Evolutionary conservation across 92 coral and sea anemone species (phyloP).

Genomic region (Isaurus tuberculatus): DNA sequence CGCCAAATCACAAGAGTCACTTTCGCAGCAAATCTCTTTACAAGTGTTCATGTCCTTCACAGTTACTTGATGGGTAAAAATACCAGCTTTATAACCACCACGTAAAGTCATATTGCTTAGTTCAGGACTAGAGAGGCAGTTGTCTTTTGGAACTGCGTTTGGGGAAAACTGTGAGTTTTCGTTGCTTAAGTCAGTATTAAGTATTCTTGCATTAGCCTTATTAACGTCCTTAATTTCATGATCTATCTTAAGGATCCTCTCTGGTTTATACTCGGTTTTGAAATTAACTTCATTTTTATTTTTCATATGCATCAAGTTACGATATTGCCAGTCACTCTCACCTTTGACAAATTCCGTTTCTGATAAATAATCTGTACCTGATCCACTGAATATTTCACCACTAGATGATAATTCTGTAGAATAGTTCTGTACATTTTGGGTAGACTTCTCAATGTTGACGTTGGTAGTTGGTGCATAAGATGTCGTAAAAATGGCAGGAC

Average conservation of each 20-base stretch:
- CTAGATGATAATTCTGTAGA: background rate
- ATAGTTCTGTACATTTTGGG: background rate
- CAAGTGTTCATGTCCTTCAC: conserved; percentile 85
- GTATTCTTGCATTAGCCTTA: background rate
- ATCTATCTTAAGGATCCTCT: background rate
- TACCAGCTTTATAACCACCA: conserved; percentile 83
- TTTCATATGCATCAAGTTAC: background rate
- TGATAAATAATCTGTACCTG: background rate
- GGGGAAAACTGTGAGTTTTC: background rate
- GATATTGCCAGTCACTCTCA: background rate
- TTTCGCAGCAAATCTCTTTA: conserved; percentile 81
- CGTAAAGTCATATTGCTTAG: conserved; percentile 74
- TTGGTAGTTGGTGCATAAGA: background rate
- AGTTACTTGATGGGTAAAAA: conserved; percentile 72
- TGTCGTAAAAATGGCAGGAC: background rate
- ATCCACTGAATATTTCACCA: conserved; percentile 1
- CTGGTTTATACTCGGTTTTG: background rate
- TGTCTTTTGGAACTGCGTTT: background rate
- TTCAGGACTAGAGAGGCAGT: conserved; percentile 61
- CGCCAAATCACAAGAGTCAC: conserved; percentile 83
- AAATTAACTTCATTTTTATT: background rate
- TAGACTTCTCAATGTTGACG: background rate
- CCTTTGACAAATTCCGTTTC: background rate
- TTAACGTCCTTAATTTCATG: background rate
- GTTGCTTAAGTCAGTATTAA: background rate